Conservation (phyloP, 2,113 vertebrate species). For the Pygoscelis adeliae region DNA sequence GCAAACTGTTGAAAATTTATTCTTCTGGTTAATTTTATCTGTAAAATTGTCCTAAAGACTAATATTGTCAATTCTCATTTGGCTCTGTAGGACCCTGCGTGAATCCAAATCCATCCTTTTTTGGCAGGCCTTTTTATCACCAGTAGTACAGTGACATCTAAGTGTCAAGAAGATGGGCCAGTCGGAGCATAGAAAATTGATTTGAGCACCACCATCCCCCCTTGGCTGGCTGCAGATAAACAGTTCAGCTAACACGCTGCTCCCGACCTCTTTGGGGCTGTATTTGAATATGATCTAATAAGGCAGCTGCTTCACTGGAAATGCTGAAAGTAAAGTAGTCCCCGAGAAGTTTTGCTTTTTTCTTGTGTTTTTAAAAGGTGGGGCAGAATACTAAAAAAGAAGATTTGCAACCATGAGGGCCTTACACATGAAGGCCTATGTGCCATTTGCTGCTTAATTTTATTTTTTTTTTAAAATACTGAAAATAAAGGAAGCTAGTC, state of each 20-base stretch:
- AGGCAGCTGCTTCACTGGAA: slow-evolving; percentile 25
- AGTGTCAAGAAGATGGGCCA: slow-evolving; percentile 66
- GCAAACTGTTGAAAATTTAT: slow-evolving; percentile 57
- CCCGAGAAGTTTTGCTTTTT: slow-evolving; percentile 49
- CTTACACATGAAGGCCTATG: neutral
- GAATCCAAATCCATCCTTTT: slow-evolving; percentile 58
- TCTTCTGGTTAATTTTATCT: slow-evolving; percentile 64
- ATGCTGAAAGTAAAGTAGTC: neutral
- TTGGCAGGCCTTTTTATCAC: slow-evolving; percentile 66
- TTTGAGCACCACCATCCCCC: slow-evolving; percentile 52
- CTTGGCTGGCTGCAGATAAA: slow-evolving; percentile 40
- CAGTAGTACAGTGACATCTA: slow-evolving; percentile 55
- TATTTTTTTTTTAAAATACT: neutral
- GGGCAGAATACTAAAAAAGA: neutral
- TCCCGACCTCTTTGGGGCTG: slow-evolving; percentile 42
- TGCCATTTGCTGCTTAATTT: neutral
- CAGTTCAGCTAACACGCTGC: slow-evolving; percentile 10
- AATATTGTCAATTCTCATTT: slow-evolving; percentile 65
- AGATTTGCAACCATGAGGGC: neutral
- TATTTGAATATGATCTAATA: slow-evolving; percentile 51
- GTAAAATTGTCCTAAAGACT: slow-evolving; percentile 63
- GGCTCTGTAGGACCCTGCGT: slow-evolving; percentile 38
- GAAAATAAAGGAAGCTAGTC: slow-evolving; percentile 15
- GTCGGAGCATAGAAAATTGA: slow-evolving; percentile 64
- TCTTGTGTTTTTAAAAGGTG: slow-evolving; percentile 1